Evolutionary conservation across 2,113 vertebrate genomes (phyloP).

Genomic region (Anguilla japonica): DNA sequence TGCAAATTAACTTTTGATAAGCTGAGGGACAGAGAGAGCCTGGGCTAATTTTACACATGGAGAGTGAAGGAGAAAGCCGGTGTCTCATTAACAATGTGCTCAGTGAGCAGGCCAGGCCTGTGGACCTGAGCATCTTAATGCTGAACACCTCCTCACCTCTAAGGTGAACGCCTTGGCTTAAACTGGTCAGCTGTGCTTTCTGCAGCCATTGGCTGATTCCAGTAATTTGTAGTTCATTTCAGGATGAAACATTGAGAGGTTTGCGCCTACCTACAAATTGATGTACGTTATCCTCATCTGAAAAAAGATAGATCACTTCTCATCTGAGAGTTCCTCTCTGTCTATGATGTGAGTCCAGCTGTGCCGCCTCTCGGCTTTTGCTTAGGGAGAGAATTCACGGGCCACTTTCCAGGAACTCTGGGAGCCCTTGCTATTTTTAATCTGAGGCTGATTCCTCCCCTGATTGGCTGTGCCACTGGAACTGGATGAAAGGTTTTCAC

Average conservation of each 20-base stretch:
- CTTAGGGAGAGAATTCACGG: not conserved
- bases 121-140: not conserved
- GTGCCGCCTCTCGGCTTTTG: not conserved
- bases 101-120: slow-evolving; percentile 21
- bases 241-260: not conserved
- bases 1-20: slow-evolving; percentile 66
- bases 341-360: not conserved
- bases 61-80: not conserved
- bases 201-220: not conserved
- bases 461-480: not conserved
- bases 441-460: not conserved
- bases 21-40: slow-evolving; percentile 32
- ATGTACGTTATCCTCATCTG: too few relatives aligned
- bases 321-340: not conserved
- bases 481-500: not conserved
- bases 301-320: not conserved
- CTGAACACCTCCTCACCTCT: not conserved
- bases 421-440: slow-evolving; percentile 13
- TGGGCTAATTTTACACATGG: slow-evolving; percentile 37
- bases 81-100: slow-evolving; percentile 49
- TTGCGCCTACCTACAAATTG: not conserved
- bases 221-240: too few relatives aligned
- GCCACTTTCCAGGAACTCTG: slow-evolving; percentile 7
- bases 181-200: not conserved
- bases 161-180: not conserved